Percentiles rank a stretch among this genome's conserved stretches.
Evolutionary conservation across 2,113 vertebrate genomes (phyloP).

Genomic region (Todiramphus saurophagus): DNA sequence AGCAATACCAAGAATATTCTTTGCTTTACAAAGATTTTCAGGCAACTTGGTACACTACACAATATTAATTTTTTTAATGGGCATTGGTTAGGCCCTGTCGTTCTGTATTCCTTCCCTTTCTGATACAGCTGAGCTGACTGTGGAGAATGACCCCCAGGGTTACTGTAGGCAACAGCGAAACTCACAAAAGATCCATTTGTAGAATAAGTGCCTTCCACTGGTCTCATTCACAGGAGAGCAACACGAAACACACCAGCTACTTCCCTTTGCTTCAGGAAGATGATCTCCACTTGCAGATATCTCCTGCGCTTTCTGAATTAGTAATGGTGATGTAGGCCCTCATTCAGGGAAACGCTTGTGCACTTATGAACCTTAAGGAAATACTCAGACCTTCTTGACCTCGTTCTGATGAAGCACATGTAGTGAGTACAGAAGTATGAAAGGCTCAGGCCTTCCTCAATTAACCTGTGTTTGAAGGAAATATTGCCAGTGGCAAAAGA

Average conservation of each 20-base stretch:
- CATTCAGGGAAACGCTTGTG: not conserved
- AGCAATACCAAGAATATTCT: not conserved
- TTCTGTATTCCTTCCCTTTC: not conserved
- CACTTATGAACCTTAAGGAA: not conserved
- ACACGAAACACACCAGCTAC: not conserved
- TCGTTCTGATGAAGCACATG: not conserved
- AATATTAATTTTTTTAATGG: not conserved
- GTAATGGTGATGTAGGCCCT: not conserved
- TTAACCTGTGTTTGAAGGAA: not conserved
- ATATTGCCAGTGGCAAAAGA: not conserved
- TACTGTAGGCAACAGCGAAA: conserved; percentile 14
- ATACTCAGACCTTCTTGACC: not conserved
- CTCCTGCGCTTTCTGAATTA: not conserved
- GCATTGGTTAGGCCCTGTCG: not conserved
- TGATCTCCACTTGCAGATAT: not conserved
- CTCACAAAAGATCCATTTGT: not conserved
- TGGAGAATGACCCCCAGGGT: not conserved
- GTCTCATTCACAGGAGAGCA: not conserved
- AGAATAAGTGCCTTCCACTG: not conserved
- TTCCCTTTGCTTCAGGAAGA: not conserved
- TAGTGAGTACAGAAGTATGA: not conserved
- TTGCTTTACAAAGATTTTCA: not conserved
- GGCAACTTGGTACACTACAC: not conserved
- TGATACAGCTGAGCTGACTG: not conserved
- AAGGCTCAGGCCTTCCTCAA: not conserved